phyloP scores from a whole-genome alignment of 2,113 vertebrate genomes.

The Turnix velox region DNA sequence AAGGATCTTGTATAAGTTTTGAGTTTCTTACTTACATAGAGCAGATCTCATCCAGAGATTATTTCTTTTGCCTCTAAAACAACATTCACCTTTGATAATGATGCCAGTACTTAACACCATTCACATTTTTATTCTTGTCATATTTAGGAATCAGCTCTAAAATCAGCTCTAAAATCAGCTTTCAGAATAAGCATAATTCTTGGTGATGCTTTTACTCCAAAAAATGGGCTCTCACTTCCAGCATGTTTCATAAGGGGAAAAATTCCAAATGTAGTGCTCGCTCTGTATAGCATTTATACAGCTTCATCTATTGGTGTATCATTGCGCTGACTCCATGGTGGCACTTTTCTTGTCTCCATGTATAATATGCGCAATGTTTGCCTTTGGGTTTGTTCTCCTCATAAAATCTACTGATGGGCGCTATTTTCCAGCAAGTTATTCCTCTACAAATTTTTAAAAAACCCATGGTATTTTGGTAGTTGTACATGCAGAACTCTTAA shows the following conservation, averaged over 20 bases:
- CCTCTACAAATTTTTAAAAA: background rate
- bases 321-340: background rate
- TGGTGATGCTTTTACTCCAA: background rate
- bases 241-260: background rate
- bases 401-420: background rate
- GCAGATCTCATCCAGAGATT: background rate
- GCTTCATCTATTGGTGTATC: background rate
- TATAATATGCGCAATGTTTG: background rate
- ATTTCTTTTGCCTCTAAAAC: background rate
- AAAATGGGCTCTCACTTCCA: background rate
- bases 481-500: background rate
- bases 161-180: background rate
- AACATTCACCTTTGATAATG: background rate
- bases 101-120: background rate
- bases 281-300: rapidly evolving
- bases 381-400: background rate
- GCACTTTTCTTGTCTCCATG: background rate
- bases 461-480: background rate
- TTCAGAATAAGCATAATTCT: background rate
- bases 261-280: background rate
- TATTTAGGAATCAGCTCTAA: background rate
- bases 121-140: background rate
- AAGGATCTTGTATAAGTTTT: background rate
- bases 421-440: background rate
- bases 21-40: background rate